Evolutionary conservation across 2,797 vertebrate species (phyloP).

Genomic region (Cossypha niveicapilla): DNA sequence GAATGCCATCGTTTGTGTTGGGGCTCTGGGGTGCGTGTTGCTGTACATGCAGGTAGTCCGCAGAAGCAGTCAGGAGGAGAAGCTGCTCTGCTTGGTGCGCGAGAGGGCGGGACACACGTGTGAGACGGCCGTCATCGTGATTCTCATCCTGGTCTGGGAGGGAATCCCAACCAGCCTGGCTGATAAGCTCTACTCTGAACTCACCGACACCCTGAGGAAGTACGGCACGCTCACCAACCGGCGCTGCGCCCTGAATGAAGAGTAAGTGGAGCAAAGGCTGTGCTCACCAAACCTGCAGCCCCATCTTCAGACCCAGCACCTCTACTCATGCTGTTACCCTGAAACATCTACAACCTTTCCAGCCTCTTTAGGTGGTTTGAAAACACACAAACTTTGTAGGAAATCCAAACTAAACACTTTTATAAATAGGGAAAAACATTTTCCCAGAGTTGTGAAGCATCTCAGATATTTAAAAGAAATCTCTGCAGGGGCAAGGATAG

Average conservation of each 20-base stretch:
- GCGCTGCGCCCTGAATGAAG: conserved; percentile 94
- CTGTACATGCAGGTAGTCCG: conserved; percentile 87
- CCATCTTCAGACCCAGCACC: background rate
- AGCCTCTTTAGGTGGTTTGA: background rate
- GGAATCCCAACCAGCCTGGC: conserved; percentile 86
- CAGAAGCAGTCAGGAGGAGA: conserved; percentile 86
- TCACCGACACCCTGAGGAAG: conserved; percentile 86
- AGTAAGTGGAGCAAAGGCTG: conserved; percentile 80
- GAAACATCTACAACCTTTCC: background rate
- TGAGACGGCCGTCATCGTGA: conserved; percentile 87
- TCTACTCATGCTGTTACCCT: accelerated
- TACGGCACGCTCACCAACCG: conserved; percentile 90
- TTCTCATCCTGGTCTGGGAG: conserved; percentile 95
- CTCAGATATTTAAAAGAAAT: background rate
- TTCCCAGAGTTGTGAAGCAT: background rate
- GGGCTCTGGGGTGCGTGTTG: conserved; percentile 38
- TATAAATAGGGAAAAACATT: background rate
- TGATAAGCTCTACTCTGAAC: conserved; percentile 87
- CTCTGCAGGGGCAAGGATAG: background rate
- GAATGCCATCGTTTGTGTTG: background rate
- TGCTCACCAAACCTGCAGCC: background rate
- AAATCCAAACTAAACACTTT: background rate
- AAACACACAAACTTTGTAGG: background rate
- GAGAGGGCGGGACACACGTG: conserved; percentile 89
- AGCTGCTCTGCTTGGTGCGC: conserved; percentile 91